phyloP scores from a whole-genome alignment of 2,888 invertebrate genomes.

The Volucella zonaria region DNA sequence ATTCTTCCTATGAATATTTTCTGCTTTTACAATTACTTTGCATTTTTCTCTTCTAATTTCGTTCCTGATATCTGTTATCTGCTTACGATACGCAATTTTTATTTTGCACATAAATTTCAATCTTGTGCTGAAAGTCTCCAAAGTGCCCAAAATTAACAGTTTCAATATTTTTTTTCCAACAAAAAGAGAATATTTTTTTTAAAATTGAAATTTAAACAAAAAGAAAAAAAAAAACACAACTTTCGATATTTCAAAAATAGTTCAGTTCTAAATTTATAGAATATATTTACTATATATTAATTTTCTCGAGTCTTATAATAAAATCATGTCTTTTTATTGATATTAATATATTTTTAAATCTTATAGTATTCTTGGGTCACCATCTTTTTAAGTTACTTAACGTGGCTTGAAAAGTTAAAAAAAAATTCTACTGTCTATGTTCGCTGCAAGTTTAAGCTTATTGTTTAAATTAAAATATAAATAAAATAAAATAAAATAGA shows the following conservation, averaged over 20 bases:
- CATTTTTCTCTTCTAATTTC: not conserved
- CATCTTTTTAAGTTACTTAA: no score
- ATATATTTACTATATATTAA: no score
- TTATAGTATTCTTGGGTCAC: no score
- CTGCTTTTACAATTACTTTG: constrained; percentile 13
- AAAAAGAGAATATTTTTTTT: not conserved
- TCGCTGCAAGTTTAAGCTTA: no score
- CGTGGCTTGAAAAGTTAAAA: no score
- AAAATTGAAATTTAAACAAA: not conserved
- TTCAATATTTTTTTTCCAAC: no score
- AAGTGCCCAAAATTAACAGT: not conserved
- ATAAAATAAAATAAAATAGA: not conserved
- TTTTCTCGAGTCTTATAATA: no score
- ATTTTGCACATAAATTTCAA: not conserved
- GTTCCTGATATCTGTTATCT: constrained; percentile 9
- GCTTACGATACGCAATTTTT: constrained; percentile 33
- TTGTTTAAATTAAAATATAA: not conserved
- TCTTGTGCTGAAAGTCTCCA: not conserved
- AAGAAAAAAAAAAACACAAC: constrained; percentile 67
- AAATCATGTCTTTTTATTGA: no score
- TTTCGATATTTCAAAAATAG: no score
- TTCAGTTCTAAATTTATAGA: no score
- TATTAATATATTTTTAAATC: no score
- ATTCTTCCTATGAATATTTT: not conserved
- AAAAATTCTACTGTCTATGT: no score